Base-by-base conservation (phyloP, 2,797 vertebrate species). In the Hydrophis major region DNA sequence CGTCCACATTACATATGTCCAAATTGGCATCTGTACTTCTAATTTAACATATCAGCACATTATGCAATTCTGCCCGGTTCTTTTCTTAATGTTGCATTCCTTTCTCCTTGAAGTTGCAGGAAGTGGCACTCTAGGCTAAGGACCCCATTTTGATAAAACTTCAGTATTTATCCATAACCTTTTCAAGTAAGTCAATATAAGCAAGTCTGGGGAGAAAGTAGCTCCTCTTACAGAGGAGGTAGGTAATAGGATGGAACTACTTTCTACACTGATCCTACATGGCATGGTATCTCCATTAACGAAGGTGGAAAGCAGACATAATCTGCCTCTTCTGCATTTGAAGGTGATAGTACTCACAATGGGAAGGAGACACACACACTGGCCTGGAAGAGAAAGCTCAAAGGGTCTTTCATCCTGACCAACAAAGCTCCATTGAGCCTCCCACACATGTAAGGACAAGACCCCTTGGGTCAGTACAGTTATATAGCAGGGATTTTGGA, bases 371-470 rank as follows among this genome's bases (percentile, higher is more conserved):
- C 11, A 16, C 88, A 20, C 88, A 20, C 27, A 27, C 16, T 78
- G 59, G 92, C 63, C 56, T 86, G 55, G 14, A 63, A 66, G 87
- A 63, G 86, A 89, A 74, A 86, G 32, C 93, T 91, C 93, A 93
- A 93, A 93, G 87, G 69, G 83, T 63, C 93, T 93, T 93, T 93
- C 93, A 63, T 93, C 69, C 87, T 83, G 47, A 53, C 57, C 69
- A 93, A 93, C 93, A 93, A 93, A 93, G 93, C 93, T 87, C 90
- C 86, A 90, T 93, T 93, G 92, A 90, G 60, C 92, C 86, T 93
- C 92, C 92, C 93, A 78, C 93, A 93, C 59, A 89, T 60, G 86
- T 50, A 57, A 89, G 37, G 42, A 91, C 87, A 57, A 86, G 69
- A 91, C 90, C 93, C 50, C n/a, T 89, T 89, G 57, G 93, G 93